Base-by-base conservation (phyloP, 2,888 invertebrate genomes). In the Synergus umbraculus region DNA sequence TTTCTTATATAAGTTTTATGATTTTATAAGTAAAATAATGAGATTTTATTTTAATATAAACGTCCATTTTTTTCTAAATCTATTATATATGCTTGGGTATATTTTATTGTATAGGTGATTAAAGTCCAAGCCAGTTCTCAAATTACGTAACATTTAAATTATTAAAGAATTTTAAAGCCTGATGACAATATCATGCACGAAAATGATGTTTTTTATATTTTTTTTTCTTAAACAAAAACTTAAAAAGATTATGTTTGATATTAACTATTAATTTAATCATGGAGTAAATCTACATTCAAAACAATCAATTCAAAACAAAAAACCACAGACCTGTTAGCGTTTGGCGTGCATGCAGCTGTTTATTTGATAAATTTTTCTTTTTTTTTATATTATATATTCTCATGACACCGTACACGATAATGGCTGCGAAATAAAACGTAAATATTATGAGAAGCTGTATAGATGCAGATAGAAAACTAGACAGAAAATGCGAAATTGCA, bases 291-390 rank as follows among this genome's bases (percentile, higher is more conserved):
- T 15, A 18, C 29, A 5, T 22, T 9, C 15, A 10, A 29, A 44
- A 69, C 49, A 69, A 49, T 22, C 29, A 69, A 69, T 29, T 22
- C 46, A 43, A 18, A 22, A 29, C 29, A 18, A 69, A 29, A 49
- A 79, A 81, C 69, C 63, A 58, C 81, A 77, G 77, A 79, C 79
- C 77, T 80, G 79, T 77, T 78, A 80, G 80, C 82, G 84, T 83
- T 84, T 81, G 81, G 81, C 78, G 80, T 82, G 81, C 83, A 84
- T 83, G 81, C 80, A 83, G 81, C 78, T 80, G 78, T 43, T 78
- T 15, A 29, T 54, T 58, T 37, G 4, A 67, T 46, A 13, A 15
- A 22, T 15, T 69, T 69, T n/a, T 67, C 13, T 2, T 46, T 29
- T 67, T 13, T 22, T n/a, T 37, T 54, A n/a, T 73, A 15, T 37